Evolutionary conservation across 2,797 vertebrate genomes (phyloP).

Genomic region (Crocodylus rhombifer): DNA sequence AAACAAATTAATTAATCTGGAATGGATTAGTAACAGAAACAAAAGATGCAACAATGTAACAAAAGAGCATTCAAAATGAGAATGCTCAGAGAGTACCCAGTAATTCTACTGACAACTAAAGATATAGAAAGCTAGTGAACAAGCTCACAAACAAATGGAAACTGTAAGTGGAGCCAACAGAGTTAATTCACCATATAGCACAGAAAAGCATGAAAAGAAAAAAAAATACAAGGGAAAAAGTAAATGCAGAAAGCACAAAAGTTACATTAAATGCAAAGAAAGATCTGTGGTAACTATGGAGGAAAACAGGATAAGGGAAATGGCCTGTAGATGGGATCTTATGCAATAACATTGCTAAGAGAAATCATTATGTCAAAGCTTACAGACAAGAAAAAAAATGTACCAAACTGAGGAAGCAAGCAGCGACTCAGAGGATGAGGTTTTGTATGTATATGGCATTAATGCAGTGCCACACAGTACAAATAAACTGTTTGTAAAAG

Average conservation of each 20-base stretch:
- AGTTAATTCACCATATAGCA: background rate
- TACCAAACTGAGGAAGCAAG: background rate
- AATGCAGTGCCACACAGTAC: background rate
- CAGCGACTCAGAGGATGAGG: background rate
- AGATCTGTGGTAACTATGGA: accelerated
- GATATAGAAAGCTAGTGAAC: background rate
- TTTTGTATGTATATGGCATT: background rate
- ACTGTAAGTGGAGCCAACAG: accelerated
- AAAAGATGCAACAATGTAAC: background rate
- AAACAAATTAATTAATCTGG: background rate
- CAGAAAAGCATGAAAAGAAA: background rate
- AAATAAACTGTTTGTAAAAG: background rate
- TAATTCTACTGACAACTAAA: background rate
- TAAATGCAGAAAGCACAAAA: background rate
- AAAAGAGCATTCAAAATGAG: background rate
- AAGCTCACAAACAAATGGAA: background rate
- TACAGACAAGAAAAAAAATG: background rate
- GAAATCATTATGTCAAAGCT: background rate
- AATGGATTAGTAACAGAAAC: background rate
- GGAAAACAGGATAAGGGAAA: background rate
- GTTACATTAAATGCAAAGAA: background rate
- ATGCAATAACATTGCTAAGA: background rate
- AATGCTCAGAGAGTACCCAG: background rate
- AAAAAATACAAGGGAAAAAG: background rate
- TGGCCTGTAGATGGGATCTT: background rate